phyloP scores from a whole-genome alignment of 2,888 invertebrate species.

The Melanostoma scalare region DNA sequence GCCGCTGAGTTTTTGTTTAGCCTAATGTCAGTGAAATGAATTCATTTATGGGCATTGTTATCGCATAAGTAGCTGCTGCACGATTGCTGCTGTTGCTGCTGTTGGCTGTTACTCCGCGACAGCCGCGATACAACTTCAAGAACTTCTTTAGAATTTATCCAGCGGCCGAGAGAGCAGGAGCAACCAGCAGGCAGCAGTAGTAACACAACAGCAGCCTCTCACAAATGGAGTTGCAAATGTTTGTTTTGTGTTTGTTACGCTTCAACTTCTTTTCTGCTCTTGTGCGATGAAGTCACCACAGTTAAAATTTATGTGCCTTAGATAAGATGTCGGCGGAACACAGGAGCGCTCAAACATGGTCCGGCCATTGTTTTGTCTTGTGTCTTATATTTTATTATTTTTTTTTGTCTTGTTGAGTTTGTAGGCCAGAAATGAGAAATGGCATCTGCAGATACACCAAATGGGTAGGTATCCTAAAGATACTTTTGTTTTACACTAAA shows the following conservation, averaged over 20 bases:
- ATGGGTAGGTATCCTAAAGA: slow-evolving; percentile 22
- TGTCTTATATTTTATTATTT: slow-evolving; percentile 9
- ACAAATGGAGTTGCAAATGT: slow-evolving; percentile 71
- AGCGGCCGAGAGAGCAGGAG: slow-evolving; percentile 8
- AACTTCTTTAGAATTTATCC: slow-evolving; percentile 57
- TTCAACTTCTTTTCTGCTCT: slow-evolving; percentile 5
- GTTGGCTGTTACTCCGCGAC: slow-evolving; percentile 7
- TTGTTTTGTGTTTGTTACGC: slow-evolving; percentile 44
- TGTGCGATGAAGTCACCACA: slow-evolving; percentile 44
- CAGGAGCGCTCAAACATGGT: slow-evolving; percentile 69
- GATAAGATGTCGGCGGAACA: slow-evolving; percentile 70
- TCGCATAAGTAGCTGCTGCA: slow-evolving; percentile 71
- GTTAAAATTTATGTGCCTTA: slow-evolving; percentile 63
- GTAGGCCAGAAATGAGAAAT: slow-evolving; percentile 58
- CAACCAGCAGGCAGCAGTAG: slow-evolving; percentile 17
- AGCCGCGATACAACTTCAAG: slow-evolving; percentile 37
- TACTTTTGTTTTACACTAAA: slow-evolving; percentile 59
- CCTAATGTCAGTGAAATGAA: slow-evolving; percentile 72
- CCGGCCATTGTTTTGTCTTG: slow-evolving; percentile 66
- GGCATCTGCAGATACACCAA: slow-evolving; percentile 42
- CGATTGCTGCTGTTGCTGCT: slow-evolving; percentile 46
- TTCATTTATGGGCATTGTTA: slow-evolving; percentile 73
- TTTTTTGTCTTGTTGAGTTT: neutral
- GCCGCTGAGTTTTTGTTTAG: slow-evolving; percentile 64
- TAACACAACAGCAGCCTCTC: slow-evolving; percentile 22